phyloP scores from a whole-genome alignment of 2,113 vertebrate species.

The Amphiprion ocellaris region DNA sequence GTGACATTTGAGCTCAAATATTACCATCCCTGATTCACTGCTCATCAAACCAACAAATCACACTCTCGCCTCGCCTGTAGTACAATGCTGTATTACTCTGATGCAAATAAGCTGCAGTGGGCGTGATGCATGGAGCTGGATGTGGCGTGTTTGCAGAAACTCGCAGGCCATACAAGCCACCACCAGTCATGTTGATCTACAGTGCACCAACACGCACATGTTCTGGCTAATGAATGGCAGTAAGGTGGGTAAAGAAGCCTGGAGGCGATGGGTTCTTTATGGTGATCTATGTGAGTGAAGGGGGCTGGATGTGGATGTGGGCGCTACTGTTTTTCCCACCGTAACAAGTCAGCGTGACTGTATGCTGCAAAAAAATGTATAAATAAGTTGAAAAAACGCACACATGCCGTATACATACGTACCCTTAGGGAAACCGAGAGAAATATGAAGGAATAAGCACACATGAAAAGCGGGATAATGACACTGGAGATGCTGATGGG shows the following conservation, averaged over 20 bases:
- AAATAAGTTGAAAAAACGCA: neutral
- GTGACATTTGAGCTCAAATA: conserved; percentile 54
- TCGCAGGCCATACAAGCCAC: conserved; percentile 24
- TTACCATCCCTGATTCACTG: conserved; percentile 53
- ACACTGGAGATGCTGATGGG: conserved; percentile 32
- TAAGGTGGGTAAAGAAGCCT: conserved; percentile 41
- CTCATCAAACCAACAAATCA: conserved; percentile 59
- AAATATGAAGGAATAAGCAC: conserved; percentile 16
- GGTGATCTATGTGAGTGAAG: conserved; percentile 32
- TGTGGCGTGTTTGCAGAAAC: conserved; percentile 39
- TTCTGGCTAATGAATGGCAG: conserved; percentile 58
- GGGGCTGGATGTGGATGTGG: neutral
- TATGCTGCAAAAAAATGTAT: neutral
- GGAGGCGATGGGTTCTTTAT: conserved; percentile 30
- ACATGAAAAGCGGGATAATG: conserved; percentile 6
- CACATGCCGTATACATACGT: neutral
- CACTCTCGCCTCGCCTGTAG: conserved; percentile 36
- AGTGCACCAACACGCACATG: conserved; percentile 34
- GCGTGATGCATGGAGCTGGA: conserved; percentile 52
- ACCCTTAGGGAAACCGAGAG: conserved; percentile 1
- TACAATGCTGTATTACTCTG: conserved; percentile 33
- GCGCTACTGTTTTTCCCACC: conserved; percentile 29
- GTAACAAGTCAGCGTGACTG: neutral
- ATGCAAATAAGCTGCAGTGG: conserved; percentile 67
- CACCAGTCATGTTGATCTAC: conserved; percentile 54